Base-by-base conservation (phyloP, 1,140 invertebrate genomes). In the Panagrolaimus sp. region DNA sequence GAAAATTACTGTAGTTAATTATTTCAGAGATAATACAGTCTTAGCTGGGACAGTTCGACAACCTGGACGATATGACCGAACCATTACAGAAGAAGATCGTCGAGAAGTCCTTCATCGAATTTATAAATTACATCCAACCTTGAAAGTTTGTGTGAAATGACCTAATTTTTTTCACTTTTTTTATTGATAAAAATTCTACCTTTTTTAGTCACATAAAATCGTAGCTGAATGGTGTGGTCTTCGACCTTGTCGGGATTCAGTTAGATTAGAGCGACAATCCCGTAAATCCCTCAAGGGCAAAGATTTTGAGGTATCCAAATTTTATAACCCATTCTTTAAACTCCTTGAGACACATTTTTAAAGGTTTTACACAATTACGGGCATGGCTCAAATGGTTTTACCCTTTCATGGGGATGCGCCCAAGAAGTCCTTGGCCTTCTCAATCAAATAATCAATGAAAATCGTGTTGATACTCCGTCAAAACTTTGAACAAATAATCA, bases 311-410 rank as follows among this genome's bases (percentile, higher is more conserved):
- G 52, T 58, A 21, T 7, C n/a, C 14, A n/a, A n/a, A 38, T 38
- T 38, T 38, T 38, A 1, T 58, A 1, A 21, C 8, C 28, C 28
- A 38, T n/a, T n/a, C 32, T 38, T 38, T 38, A 38, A 38, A 38
- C 2, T 7, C 7, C 2, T 4, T 38, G 32, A n/a, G n/a, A n/a
- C 32, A 38, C 2, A 32, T 43, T 14, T 28, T 63, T 1, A 63
- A 63, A 38, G 6, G 3, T 64, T 15, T 21, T 43, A n/a, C 91
- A 94, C 83, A 93, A 94, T 85, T 94, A 94, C 79, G 92, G 92
- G 1, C 92, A 94, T 83, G 91, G 92, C 43, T 91, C 91, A 63
- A 89, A 89, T 73, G 92, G 92, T 1, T 87, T 95, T 0, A 93
- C 91, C 1, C 76, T 93, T 2, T 88, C 87, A 74, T 91, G 90